A percentile compares a stretch with the other conserved stretches of the same genome.
Conservation (phyloP, 2,797 vertebrate species). For the Heliangelus exortis region DNA sequence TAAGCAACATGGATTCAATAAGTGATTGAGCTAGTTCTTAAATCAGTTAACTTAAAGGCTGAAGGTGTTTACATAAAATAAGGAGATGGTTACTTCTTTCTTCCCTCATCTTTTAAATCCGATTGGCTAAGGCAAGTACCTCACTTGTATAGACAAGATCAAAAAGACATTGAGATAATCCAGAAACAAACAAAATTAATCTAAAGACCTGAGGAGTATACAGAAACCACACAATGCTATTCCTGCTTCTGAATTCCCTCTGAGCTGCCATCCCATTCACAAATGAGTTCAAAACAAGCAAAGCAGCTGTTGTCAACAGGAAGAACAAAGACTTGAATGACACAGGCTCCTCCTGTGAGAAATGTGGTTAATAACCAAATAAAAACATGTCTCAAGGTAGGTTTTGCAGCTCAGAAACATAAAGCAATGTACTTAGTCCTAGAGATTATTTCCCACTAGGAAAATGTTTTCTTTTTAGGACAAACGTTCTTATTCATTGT, state of each 20-base stretch:
- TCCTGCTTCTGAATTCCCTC: background rate
- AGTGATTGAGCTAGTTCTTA: no score
- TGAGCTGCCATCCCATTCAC: background rate
- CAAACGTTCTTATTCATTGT: background rate
- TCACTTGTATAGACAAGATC: background rate
- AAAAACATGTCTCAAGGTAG: background rate
- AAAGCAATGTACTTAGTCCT: background rate
- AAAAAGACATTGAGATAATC: background rate
- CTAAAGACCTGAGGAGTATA: background rate
- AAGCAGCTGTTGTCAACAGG: background rate
- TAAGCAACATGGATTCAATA: background rate
- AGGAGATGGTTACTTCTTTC: background rate
- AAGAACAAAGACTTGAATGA: background rate
- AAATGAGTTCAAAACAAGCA: background rate
- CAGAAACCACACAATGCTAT: background rate
- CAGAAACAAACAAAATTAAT: background rate
- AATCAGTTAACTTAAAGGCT: background rate
- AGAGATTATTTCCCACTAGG: background rate
- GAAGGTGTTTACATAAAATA: background rate
- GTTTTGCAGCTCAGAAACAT: background rate
- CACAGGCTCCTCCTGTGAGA: background rate
- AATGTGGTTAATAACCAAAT: background rate
- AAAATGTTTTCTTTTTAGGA: background rate
- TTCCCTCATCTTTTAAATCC: background rate
- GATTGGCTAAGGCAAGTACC: background rate